Conservation (phyloP, 2,888 invertebrate species). For the Pammene aurita region DNA sequence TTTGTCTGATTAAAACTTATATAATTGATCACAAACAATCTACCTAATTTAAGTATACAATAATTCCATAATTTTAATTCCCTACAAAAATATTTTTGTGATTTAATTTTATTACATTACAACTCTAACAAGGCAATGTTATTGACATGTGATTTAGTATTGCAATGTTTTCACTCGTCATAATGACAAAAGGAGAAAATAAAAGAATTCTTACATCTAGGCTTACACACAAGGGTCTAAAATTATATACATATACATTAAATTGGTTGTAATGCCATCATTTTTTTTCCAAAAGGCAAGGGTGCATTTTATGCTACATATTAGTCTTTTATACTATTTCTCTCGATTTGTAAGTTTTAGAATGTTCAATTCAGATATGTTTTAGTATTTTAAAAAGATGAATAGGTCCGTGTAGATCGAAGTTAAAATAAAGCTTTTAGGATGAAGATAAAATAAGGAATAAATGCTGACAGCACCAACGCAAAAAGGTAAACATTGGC, state of each 20-base stretch:
- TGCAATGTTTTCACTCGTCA: slow-evolving; percentile 42
- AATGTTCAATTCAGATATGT: slow-evolving; percentile 44
- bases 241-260: slow-evolving; percentile 40
- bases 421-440: no score
- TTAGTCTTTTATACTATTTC: slow-evolving; percentile 21
- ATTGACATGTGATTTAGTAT: slow-evolving; percentile 51
- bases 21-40: slow-evolving; percentile 12
- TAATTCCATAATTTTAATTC: slow-evolving; percentile 29
- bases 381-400: slow-evolving; percentile 28
- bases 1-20: neutral
- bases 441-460: slow-evolving; percentile 39
- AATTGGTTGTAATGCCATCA: slow-evolving; percentile 41
- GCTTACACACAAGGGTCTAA: slow-evolving; percentile 28
- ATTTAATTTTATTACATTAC: slow-evolving; percentile 48
- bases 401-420: neutral
- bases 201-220: slow-evolving; percentile 46
- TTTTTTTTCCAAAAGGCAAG: slow-evolving; percentile 57
- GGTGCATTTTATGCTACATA: slow-evolving; percentile 66
- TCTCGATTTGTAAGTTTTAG: slow-evolving; percentile 44
- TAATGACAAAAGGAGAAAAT: slow-evolving; percentile 49
- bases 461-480: slow-evolving; percentile 58
- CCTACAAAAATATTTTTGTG: slow-evolving; percentile 43
- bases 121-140: slow-evolving; percentile 63
- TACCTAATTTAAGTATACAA: slow-evolving; percentile 23
- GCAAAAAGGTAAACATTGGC: slow-evolving; percentile 23